phyloP scores from a whole-genome alignment of 1,140 invertebrate genomes.

The Zaprionus kolodkinae region DNA sequence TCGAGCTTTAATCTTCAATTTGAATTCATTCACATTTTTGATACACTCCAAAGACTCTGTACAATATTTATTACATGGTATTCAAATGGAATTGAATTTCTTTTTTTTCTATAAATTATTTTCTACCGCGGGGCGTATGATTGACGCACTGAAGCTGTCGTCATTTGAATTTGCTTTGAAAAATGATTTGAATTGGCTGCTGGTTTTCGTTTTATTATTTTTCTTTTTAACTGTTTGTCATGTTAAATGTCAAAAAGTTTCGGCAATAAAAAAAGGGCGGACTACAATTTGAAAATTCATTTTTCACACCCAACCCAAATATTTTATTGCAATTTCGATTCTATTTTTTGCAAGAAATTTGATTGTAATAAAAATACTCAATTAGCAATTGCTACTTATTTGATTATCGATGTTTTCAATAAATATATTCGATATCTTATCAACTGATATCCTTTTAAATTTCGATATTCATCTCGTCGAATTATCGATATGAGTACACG shows the following conservation, averaged over 20 bases:
- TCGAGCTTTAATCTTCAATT: background rate
- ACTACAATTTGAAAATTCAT: slow-evolving; percentile 1
- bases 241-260: slow-evolving; percentile 50
- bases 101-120: slow-evolving; percentile 36
- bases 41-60: background rate
- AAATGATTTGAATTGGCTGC: slow-evolving; percentile 37
- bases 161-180: slow-evolving; percentile 51
- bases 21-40: background rate
- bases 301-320: slow-evolving; percentile 11
- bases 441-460: background rate
- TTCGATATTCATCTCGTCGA: background rate
- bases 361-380: background rate
- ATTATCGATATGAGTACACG: background rate
- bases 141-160: slow-evolving; percentile 42
- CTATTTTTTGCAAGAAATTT: background rate
- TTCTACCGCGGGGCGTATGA: slow-evolving; percentile 58
- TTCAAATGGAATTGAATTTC: slow-evolving; percentile 52
- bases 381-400: background rate
- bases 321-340: background rate
- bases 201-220: slow-evolving; percentile 21
- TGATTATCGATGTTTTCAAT: background rate
- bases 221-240: slow-evolving; percentile 19
- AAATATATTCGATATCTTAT: background rate
- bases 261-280: slow-evolving; percentile 19
- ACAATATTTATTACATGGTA: background rate